Conservation (phyloP, 2,888 invertebrate species). For the Chromoteleia sp. region DNA sequence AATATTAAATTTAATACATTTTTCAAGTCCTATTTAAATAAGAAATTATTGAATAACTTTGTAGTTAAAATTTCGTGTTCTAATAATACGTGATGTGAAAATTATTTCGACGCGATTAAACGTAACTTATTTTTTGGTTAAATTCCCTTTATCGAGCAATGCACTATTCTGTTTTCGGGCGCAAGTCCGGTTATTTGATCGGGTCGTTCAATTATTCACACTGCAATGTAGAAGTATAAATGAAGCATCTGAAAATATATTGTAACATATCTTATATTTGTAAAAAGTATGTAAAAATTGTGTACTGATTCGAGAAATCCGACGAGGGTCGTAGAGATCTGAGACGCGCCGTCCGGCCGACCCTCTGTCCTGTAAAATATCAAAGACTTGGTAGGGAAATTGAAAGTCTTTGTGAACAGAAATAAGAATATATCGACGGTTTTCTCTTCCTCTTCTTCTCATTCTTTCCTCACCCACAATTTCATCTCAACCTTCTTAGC, state of each 20-base stretch:
- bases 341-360: constrained; percentile 73
- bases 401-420: constrained; percentile 83
- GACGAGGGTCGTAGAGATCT: constrained; percentile 42
- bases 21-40: too few species aligned
- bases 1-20: too few species aligned
- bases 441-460: constrained; percentile 30
- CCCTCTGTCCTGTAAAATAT: constrained; percentile 78
- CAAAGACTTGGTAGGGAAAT: constrained; percentile 82
- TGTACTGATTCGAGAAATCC: constrained; percentile 53
- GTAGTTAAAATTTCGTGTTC: too few species aligned
- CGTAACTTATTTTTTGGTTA: too few species aligned
- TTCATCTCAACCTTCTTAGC: constrained; percentile 49
- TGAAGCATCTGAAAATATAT: background rate
- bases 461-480: constrained; percentile 45
- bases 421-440: constrained; percentile 82
- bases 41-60: too few species aligned
- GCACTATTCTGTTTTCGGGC: too few species aligned
- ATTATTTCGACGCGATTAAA: too few species aligned
- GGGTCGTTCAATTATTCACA: too few species aligned
- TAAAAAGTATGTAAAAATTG: constrained; percentile 52
- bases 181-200: too few species aligned
- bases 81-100: too few species aligned
- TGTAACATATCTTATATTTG: constrained; percentile 28
- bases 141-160: too few species aligned
- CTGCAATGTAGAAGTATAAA: background rate